A percentile compares a stretch with the other conserved stretches of the same genome.
Conservation (phyloP, 2,113 vertebrate genomes). For the Ariopsis seemanni region DNA sequence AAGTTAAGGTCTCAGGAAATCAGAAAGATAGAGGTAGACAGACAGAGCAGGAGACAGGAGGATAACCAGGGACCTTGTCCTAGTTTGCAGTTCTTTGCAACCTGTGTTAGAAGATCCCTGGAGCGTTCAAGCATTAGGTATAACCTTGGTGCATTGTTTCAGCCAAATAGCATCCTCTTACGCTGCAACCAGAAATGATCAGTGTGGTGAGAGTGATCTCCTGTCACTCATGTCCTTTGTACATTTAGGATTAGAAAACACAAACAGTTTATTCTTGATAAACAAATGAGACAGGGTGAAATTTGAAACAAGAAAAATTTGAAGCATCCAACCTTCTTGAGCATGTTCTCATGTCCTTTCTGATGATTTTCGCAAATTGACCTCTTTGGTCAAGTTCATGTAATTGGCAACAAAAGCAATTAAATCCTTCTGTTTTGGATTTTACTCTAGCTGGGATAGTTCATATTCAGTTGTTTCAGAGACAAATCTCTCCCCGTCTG, state of each 20-base stretch:
- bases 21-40: too few species aligned
- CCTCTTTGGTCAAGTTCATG: slow-evolving; percentile 54
- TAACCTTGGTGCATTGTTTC: slow-evolving; percentile 47
- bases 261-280: not conserved
- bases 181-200: not conserved
- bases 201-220: slow-evolving; percentile 10
- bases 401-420: slow-evolving; percentile 63
- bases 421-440: slow-evolving; percentile 57
- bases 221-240: not conserved
- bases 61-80: slow-evolving; percentile 28
- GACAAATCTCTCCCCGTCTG: slow-evolving; percentile 43
- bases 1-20: slow-evolving; percentile 13
- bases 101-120: slow-evolving; percentile 14
- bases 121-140: slow-evolving; percentile 30
- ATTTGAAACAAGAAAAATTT: not conserved
- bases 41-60: not conserved
- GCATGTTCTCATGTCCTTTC: not conserved
- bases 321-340: not conserved
- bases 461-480: slow-evolving; percentile 51
- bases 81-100: slow-evolving; percentile 23
- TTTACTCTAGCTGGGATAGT: slow-evolving; percentile 44
- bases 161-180: slow-evolving; percentile 42
- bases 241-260: not conserved
- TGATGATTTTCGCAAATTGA: slow-evolving; percentile 53
- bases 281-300: not conserved